Evolutionary conservation across 2,113 vertebrate species (phyloP).

Genomic region (Hippocampus zosterae): DNA sequence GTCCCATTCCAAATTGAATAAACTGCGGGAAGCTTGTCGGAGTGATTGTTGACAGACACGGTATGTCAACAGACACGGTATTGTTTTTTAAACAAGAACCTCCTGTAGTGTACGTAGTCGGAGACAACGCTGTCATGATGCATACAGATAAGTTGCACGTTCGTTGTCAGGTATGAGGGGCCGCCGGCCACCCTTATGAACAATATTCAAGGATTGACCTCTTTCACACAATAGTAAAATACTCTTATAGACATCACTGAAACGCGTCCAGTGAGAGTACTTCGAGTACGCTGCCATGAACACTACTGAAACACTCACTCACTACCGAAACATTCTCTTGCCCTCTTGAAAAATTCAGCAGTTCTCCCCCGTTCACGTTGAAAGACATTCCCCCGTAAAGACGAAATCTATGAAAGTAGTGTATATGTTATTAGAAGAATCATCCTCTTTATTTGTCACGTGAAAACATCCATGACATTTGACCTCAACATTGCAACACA

Average conservation of each 20-base stretch:
- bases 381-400: too few relatives aligned
- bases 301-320: background rate
- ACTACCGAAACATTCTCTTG: background rate
- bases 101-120: too few relatives aligned
- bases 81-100: background rate
- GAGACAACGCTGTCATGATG: background rate
- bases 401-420: too few relatives aligned
- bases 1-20: background rate
- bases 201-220: background rate
- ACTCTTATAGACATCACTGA: background rate
- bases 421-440: too few relatives aligned
- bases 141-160: slow-evolving; percentile 14
- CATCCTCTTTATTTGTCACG: too few relatives aligned
- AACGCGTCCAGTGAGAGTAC: background rate
- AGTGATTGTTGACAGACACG: background rate
- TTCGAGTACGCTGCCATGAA: background rate
- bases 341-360: too few relatives aligned
- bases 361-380: too few relatives aligned
- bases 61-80: background rate
- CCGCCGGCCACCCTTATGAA: background rate
- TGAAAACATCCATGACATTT: too few relatives aligned
- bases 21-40: background rate
- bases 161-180: slow-evolving; percentile 5
- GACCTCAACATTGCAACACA: too few relatives aligned
- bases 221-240: background rate